A percentile compares a stretch with the other conserved stretches of the same genome.
phyloP scores from a whole-genome alignment of 2,797 vertebrate genomes.

The Tamandua tetradactyla region DNA sequence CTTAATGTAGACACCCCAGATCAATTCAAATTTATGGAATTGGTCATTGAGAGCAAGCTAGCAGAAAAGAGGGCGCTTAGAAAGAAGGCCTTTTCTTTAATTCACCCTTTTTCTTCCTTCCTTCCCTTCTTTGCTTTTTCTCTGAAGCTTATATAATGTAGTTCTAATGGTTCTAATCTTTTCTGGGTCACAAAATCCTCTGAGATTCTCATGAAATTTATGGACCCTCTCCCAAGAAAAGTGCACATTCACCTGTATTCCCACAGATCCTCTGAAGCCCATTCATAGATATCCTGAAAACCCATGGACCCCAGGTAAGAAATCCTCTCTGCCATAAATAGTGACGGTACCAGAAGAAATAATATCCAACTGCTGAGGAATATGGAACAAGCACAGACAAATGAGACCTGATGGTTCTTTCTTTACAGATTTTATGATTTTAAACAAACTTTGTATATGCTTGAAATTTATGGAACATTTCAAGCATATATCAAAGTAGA shows the following conservation, averaged over 20 bases:
- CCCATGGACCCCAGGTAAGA: not conserved
- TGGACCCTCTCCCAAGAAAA: not conserved
- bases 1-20: not conserved
- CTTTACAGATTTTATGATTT: constrained; percentile 49
- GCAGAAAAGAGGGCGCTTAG: constrained; percentile 25
- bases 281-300: not conserved
- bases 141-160: not conserved
- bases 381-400: not conserved
- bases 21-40: not conserved
- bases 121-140: not conserved
- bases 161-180: constrained; percentile 12
- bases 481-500: constrained; percentile 22
- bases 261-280: not conserved
- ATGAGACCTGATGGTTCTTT: not conserved
- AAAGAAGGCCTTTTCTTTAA: not conserved
- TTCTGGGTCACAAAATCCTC: constrained; percentile 27
- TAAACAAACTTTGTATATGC: constrained; percentile 32
- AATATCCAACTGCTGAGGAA: not conserved
- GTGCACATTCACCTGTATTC: not conserved
- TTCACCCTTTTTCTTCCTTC: not conserved
- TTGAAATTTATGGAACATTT: constrained; percentile 56
- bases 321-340: not conserved
- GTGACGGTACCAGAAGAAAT: not conserved
- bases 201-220: constrained; percentile 35
- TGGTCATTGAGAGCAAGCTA: not conserved